Evolutionary conservation across 2,888 invertebrate species (phyloP).

Genomic region (Psylliodes chrysocephalus): DNA sequence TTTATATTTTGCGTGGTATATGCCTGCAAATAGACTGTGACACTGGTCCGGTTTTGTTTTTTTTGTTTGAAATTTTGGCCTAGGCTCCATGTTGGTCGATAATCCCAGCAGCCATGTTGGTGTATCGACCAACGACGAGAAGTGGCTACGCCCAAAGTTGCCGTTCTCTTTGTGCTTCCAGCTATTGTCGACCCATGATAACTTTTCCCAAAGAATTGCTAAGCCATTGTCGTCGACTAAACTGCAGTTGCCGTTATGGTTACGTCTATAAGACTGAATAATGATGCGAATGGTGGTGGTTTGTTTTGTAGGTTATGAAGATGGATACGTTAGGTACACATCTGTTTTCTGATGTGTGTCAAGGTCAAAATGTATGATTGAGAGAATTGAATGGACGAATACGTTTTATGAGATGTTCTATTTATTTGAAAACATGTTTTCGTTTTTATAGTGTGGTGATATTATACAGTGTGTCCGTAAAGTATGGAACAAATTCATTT

Average conservation of each 20-base stretch:
- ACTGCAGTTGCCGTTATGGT: constrained; percentile 42
- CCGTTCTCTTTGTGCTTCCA: constrained; percentile 50
- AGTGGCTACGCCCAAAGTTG: constrained; percentile 61
- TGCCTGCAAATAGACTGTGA: constrained; percentile 57
- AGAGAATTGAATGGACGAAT: background rate
- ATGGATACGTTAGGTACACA: constrained; percentile 17
- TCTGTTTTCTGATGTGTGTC: constrained; percentile 28
- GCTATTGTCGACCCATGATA: constrained; percentile 48
- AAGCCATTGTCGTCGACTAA: constrained; percentile 34
- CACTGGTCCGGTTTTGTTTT: constrained; percentile 51
- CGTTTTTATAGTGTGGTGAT: too few relatives aligned
- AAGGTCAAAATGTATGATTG: constrained; percentile 28
- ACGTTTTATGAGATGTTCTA: background rate
- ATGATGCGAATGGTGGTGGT: background rate
- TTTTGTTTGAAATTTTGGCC: constrained; percentile 53
- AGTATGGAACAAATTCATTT: too few relatives aligned
- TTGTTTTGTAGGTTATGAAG: constrained; percentile 20
- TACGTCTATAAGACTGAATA: constrained; percentile 18
- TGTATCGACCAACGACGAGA: constrained; percentile 62
- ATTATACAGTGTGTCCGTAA: too few relatives aligned
- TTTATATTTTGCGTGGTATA: constrained; percentile 43
- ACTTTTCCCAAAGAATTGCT: constrained; percentile 41
- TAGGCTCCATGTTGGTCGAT: constrained; percentile 59
- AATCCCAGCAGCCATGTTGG: constrained; percentile 63
- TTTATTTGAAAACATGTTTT: too few relatives aligned